phyloP scores from a whole-genome alignment of 2,888 invertebrate species.

The Idaea aversata region DNA sequence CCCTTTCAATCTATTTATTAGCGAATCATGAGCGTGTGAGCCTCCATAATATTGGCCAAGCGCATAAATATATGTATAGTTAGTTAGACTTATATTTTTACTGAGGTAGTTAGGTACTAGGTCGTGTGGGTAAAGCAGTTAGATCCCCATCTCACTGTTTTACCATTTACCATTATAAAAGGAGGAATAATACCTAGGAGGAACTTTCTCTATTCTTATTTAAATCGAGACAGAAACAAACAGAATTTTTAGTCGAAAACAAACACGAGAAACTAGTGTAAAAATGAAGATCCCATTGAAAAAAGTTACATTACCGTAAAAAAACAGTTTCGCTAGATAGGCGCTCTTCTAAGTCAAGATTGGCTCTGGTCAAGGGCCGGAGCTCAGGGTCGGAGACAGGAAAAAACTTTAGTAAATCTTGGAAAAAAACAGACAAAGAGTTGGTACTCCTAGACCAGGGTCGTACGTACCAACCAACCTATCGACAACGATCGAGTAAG shows the following conservation, averaged over 20 bases:
- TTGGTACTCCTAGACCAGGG: too few relatives aligned
- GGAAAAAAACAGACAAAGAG: not conserved
- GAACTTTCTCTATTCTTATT: too few relatives aligned
- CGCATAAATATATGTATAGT: slow-evolving; percentile 20
- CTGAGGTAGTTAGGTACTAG: not conserved
- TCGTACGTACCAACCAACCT: not conserved
- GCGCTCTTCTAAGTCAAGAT: not conserved
- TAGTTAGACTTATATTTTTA: not conserved
- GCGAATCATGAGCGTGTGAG: slow-evolving; percentile 10
- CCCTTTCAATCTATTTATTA: slow-evolving; percentile 20
- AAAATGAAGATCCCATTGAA: too few relatives aligned
- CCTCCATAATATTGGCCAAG: not conserved
- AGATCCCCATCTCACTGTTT: too few relatives aligned
- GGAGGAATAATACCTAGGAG: too few relatives aligned
- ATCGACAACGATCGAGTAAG: not conserved
- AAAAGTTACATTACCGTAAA: too few relatives aligned
- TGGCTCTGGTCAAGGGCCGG: too few relatives aligned
- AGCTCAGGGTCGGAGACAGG: not conserved
- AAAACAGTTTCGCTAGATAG: not conserved
- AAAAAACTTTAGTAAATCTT: not conserved
- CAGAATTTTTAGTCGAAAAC: too few relatives aligned
- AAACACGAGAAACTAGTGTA: too few relatives aligned
- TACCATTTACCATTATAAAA: too few relatives aligned
- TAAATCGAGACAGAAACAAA: too few relatives aligned
- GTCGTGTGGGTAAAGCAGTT: too few relatives aligned